A percentile compares a stretch with the other conserved stretches of the same genome.
phyloP scores from a whole-genome alignment of 2,113 vertebrate genomes.

The Alaudala cheleensis region DNA sequence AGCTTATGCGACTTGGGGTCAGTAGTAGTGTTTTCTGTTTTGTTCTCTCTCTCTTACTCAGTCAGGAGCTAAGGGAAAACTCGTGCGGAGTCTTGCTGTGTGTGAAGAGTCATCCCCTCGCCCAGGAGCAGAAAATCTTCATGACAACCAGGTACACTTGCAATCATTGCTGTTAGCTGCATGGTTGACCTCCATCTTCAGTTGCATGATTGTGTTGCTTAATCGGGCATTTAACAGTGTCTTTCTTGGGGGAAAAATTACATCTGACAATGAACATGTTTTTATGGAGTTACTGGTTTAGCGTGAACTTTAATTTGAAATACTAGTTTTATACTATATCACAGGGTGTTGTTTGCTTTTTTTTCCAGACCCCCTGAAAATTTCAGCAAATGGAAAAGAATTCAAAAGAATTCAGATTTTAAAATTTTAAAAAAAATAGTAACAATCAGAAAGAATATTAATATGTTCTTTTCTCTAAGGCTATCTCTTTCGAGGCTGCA shows the following conservation, averaged over 20 bases:
- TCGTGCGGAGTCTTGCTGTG: conserved; percentile 87
- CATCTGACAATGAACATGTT: background rate
- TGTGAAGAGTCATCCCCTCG: conserved; percentile 84
- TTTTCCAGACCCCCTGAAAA: conserved; percentile 84
- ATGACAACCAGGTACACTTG: conserved; percentile 82
- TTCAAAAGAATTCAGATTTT: conserved; percentile 80
- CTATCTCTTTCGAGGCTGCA: conserved; percentile 70
- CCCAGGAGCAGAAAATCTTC: conserved; percentile 71
- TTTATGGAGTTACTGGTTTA: conserved; percentile 50
- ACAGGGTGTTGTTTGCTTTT: conserved; percentile 79
- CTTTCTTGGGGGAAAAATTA: conserved; percentile 26
- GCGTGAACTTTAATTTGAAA: conserved; percentile 44
- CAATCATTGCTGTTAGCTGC: conserved; percentile 41
- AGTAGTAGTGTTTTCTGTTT: conserved; percentile 20
- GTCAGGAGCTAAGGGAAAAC: conserved; percentile 88
- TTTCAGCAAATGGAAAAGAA: conserved; percentile 80
- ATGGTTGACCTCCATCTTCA: conserved; percentile 43
- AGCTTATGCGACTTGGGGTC: background rate
- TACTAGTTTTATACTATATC: conserved; percentile 58
- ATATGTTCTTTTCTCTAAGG: conserved; percentile 70
- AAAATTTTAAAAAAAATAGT: conserved; percentile 50
- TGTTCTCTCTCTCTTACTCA: conserved; percentile 64
- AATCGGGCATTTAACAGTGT: background rate
- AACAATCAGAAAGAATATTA: conserved; percentile 58
- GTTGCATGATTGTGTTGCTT: conserved; percentile 55